These are phyloP conservation scores for Cyphomyrus discorhynchus DNA, from an alignment of 2,113 vertebrate genomes.

Conservation along the genomic window DNA sequence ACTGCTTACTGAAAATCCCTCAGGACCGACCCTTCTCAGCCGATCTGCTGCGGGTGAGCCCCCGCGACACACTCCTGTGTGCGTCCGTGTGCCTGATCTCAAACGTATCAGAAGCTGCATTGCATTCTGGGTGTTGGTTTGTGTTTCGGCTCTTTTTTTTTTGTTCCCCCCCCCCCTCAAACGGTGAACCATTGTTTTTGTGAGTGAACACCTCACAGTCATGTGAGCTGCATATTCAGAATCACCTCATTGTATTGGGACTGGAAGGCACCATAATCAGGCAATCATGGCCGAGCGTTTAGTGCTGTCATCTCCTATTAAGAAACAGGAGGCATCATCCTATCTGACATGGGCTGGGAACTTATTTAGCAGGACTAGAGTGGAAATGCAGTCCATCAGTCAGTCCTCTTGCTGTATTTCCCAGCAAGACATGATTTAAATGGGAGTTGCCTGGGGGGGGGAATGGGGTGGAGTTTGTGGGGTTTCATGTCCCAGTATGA, in stretches of 20 bases:
- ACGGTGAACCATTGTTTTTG: slow-evolving; percentile 7
- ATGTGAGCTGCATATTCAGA: not conserved
- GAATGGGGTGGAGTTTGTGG: not conserved
- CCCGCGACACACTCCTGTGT: slow-evolving; percentile 9
- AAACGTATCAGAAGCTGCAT: not conserved
- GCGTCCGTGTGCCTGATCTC: not conserved
- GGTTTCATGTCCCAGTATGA: not conserved
- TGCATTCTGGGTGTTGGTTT: not conserved
- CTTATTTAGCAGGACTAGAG: not conserved
- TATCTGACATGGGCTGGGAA: not conserved
- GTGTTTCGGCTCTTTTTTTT: not conserved
- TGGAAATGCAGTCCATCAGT: not conserved
- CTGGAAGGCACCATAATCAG: not conserved
- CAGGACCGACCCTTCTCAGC: slow-evolving; percentile 92
- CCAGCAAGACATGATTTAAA: not conserved
- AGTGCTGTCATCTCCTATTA: slow-evolving; percentile 10
- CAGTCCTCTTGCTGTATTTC: not conserved
- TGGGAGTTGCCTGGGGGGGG: not conserved
- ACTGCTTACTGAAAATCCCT: slow-evolving; percentile 99
- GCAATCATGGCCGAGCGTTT: not conserved
- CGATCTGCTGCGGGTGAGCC: slow-evolving; percentile 87
- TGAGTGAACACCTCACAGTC: slow-evolving; percentile 10
- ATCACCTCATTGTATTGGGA: not conserved
- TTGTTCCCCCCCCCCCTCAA: not conserved
- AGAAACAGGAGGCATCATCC: not conserved